phyloP scores from a whole-genome alignment of 2,888 invertebrate species.

The Morpho helenor region DNA sequence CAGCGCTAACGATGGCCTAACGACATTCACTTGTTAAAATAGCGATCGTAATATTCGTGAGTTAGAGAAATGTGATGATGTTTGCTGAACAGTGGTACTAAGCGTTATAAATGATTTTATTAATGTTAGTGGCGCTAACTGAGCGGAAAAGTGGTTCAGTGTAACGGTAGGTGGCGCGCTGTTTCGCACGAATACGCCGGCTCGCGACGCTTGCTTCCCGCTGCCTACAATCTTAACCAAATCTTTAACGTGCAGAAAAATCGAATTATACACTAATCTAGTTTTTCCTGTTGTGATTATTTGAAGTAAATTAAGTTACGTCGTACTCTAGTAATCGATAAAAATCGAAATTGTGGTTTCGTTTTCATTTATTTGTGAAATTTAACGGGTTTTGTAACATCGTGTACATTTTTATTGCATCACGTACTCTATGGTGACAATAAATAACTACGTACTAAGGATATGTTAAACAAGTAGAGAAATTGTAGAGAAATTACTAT shows the following conservation, averaged over 20 bases:
- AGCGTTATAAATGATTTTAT: slow-evolving; percentile 17
- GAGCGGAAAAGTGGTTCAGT: slow-evolving; percentile 57
- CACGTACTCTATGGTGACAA: no score
- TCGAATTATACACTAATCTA: slow-evolving; percentile 46
- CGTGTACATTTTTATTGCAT: no score
- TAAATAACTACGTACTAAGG: no score
- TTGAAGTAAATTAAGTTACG: no score
- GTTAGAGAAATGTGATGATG: slow-evolving; percentile 20
- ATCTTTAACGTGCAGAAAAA: slow-evolving; percentile 48
- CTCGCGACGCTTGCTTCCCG: slow-evolving; percentile 31
- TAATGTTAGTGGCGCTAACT: slow-evolving; percentile 42
- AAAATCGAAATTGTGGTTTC: background rate
- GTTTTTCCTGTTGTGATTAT: slow-evolving; percentile 31
- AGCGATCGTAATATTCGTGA: slow-evolving; percentile 14
- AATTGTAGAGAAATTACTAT: no score
- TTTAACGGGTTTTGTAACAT: no score
- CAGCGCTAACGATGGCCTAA: slow-evolving; percentile 42
- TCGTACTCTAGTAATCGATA: no score
- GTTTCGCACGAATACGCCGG: slow-evolving; percentile 52
- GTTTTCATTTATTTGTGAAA: background rate
- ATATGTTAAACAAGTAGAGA: no score
- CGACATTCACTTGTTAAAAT: slow-evolving; percentile 47
- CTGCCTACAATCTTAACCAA: slow-evolving; percentile 38
- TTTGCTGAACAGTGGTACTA: slow-evolving; percentile 16
- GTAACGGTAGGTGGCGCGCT: slow-evolving; percentile 57